Evolutionary conservation across 2,888 invertebrate genomes (phyloP).

Genomic region (Monochamus alternatus): DNA sequence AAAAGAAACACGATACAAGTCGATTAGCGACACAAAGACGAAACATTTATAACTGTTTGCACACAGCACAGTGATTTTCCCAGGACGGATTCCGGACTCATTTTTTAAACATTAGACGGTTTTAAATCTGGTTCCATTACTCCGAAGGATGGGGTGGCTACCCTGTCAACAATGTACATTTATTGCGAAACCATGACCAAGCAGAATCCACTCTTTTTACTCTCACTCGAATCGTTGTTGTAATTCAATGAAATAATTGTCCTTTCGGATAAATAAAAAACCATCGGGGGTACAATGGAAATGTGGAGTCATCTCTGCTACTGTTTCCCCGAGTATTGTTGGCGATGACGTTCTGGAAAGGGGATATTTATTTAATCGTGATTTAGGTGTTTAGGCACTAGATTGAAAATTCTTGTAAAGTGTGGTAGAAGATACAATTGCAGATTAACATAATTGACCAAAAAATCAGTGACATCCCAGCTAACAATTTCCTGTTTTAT

Average conservation of each 20-base stretch:
- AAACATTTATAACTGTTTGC: constrained; percentile 43
- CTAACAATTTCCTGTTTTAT: too few species aligned
- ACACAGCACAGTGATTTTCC: constrained; percentile 47
- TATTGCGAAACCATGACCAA: constrained; percentile 68
- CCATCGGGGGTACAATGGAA: constrained; percentile 64
- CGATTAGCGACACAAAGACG: constrained; percentile 20
- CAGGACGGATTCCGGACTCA: constrained; percentile 55
- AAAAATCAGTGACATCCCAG: too few species aligned
- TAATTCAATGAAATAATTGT: constrained; percentile 71
- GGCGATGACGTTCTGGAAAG: constrained; percentile 39
- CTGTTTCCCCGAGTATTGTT: constrained; percentile 55
- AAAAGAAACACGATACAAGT: not conserved
- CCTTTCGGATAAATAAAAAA: constrained; percentile 69
- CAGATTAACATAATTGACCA: too few species aligned
- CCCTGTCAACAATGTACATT: constrained; percentile 65
- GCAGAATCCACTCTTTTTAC: constrained; percentile 67
- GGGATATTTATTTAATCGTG: constrained; percentile 2
- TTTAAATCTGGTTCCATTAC: constrained; percentile 64
- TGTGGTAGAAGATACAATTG: not conserved
- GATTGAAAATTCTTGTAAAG: not conserved
- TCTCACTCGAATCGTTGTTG: constrained; percentile 65
- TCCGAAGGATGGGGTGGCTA: constrained; percentile 58
- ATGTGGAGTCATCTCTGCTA: constrained; percentile 64
- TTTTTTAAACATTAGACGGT: constrained; percentile 64
- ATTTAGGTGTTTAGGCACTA: not conserved